Evolutionary conservation across 2,797 vertebrate species (phyloP), one percentile per base, ranked within the genome.

Genomic region (Luscinia luscinia): DNA sequence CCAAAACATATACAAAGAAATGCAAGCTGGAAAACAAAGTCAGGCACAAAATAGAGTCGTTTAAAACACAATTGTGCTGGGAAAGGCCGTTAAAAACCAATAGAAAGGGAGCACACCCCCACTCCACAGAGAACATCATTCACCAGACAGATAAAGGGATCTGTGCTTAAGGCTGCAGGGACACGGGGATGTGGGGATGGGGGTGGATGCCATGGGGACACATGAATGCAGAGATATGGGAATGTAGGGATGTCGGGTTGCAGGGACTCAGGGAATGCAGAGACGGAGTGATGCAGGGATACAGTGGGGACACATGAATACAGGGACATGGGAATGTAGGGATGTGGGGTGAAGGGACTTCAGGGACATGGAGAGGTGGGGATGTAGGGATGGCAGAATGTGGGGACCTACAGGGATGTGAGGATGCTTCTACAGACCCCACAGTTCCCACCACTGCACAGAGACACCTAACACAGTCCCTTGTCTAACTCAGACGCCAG

Each of bases 1-100:
- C 96, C 92, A 94, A 95, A 93, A 94, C 93, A 88, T 93, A 95
- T 93, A 97, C 97, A 97, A 97, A 97, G 96, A 94, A 95, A 96
- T 89, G 94, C 81, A 80, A 95, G 83, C 87, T 94, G 73, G 64
- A 96, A 92, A 94, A 95, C 90, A 94, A 94, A 95, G 93, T 93
- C 52, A 77, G 93, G 88, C 91, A 91, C 93, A 97, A 96, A 97
- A 96, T 90, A 96, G 89, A 96, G 89, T 95, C 84, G 81, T 95
- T 96, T 93, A 89, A 89, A 95, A 96, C 95, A 96, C 94, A 96
- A 97, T 95, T 94, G 92, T 62, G 57, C 84, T 96, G 91, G 61
- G 45, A 96, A 93, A 94, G 67, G 95, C 91, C 2, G 87, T 94
- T 95, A 96, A 95, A 94, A 90, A 76, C 32, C 68, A 81, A 95